Base-by-base conservation (phyloP, 1,140 invertebrate genomes). In the Tribolium madens region DNA sequence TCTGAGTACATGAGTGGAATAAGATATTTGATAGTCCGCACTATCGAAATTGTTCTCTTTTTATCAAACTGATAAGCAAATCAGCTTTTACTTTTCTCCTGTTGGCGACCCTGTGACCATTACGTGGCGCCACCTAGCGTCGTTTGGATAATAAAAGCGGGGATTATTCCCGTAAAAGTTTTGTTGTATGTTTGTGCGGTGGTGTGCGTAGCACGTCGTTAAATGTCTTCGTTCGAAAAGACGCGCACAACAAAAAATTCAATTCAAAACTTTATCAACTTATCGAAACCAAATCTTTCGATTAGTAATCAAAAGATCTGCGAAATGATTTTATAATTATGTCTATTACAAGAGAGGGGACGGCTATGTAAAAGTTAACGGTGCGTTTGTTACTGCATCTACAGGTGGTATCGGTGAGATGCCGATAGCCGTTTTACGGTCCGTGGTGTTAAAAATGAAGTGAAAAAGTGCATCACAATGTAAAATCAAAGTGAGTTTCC, bases 331-430 rank as follows among this genome's bases (percentile, higher is more conserved):
- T 57, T 21, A 10, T 33, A 64, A n/a, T 26, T 17, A 21, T 26
- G 26, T n/a, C 9, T 7, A 13, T 4, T 3, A 33, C 1, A 1
- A 64, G 26, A 64, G 26, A 33, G 57, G 26, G 26, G 7, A 31
- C n/a, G 10, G 57, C 17, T 31, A 64, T 64, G 57, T 64, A 64
- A 64, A 33, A 64, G 57, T 64, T 64, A 64, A 64, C 57, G 57
- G 57, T 64, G 57, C 13, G 57, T 64, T 64, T 64, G 57, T 64
- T 64, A 36, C 57, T 64, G 57, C 57, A 64, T 64, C 57, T 64
- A 64, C 57, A 64, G 57, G 57, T 64, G 57, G 57, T 64, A 64
- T 64, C 57, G 15, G 26, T 64, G 12, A 33, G 57, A 64, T 64
- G 57, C 57, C 57, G 57, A 60, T 60, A n/a, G 53, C 18, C 12